A percentile compares a stretch with the other conserved stretches of the same genome.
phyloP scores from a whole-genome alignment of 2,888 invertebrate species.

The Eupithecia inturbata region DNA sequence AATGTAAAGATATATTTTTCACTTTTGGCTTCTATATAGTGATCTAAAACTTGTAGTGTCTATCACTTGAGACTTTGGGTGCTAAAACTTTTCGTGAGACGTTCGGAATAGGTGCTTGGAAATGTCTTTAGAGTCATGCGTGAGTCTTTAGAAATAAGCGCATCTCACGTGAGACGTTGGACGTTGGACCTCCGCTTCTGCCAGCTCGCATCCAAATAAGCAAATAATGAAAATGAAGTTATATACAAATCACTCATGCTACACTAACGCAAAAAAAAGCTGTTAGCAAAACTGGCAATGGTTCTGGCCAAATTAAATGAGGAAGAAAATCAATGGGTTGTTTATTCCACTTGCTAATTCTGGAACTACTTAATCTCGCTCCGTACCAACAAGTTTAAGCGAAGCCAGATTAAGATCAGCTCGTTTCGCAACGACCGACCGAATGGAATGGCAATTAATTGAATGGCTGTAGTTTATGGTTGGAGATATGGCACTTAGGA shows the following conservation, averaged over 20 bases:
- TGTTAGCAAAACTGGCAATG: constrained; percentile 45
- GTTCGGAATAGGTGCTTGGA: too few species aligned
- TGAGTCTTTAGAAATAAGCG: too few species aligned
- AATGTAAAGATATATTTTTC: background rate
- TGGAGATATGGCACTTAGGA: constrained; percentile 15
- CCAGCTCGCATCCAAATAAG: background rate
- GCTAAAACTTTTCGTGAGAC: too few species aligned
- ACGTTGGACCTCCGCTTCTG: too few species aligned
- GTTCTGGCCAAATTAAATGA: constrained; percentile 70
- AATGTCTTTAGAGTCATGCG: too few species aligned
- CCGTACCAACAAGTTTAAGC: constrained; percentile 56
- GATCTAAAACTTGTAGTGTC: too few species aligned
- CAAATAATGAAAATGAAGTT: background rate
- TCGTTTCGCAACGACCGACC: constrained; percentile 30
- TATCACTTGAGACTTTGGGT: too few species aligned
- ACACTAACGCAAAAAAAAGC: constrained; percentile 18
- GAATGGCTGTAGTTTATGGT: constrained; percentile 32
- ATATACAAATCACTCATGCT: background rate
- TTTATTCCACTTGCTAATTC: constrained; percentile 69
- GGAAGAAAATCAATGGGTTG: constrained; percentile 72
- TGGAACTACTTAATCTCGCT: constrained; percentile 68
- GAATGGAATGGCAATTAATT: constrained; percentile 42
- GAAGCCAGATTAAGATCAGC: constrained; percentile 51
- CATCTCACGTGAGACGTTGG: background rate
- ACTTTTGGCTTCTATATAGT: too few species aligned